Evolutionary conservation across 2,797 vertebrate genomes (phyloP), one percentile per base, ranked within the genome.

Genomic region (Morus bassanus): DNA sequence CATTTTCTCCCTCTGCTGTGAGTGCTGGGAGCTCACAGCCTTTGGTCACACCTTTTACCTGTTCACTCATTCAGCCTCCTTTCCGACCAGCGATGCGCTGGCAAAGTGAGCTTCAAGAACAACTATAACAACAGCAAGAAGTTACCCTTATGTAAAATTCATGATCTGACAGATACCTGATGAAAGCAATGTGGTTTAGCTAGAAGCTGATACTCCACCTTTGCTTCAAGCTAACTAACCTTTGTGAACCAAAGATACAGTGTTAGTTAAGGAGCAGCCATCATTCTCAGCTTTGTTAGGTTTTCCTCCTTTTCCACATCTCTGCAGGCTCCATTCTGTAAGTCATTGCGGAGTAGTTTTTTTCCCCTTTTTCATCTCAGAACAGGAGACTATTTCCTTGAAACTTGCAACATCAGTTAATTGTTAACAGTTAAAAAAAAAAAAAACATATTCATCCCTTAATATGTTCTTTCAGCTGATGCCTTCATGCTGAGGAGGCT

Each of bases 391-490:
- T 59, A 6, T 96, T 97, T 96, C 89, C 96, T 96, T 85, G 68
- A 97, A 97, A 97, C 93, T 97, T 96, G 90, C 86, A 94, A 85
- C 86, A 95, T 97, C 95, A 91, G 95, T 98, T 98, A 98, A 97
- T 96, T 97, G 96, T 97, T 96, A 97, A 95, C 87, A 84, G 77
- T 91, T 88, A 13, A 11, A 90, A 96, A 39, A 39, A 39, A 39
- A 85, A 94, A 94, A 94, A 41, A 50, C 61, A 5, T 46, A 75
- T 87, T 96, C 39, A 63, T 51, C 76, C 80, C 50, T 10, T 46
- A 69, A 72, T 81, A 89, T 88, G 77, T 86, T 91, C 90, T 93
- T 94, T 94, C 84, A 94, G 88, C 87, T 89, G 85, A 93, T 91
- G 91, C 80, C 63, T 72, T 59, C 78, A 7, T 39, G 80, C 63